Conservation (phyloP, 2,113 vertebrate genomes). For the Polypterus senegalus region DNA sequence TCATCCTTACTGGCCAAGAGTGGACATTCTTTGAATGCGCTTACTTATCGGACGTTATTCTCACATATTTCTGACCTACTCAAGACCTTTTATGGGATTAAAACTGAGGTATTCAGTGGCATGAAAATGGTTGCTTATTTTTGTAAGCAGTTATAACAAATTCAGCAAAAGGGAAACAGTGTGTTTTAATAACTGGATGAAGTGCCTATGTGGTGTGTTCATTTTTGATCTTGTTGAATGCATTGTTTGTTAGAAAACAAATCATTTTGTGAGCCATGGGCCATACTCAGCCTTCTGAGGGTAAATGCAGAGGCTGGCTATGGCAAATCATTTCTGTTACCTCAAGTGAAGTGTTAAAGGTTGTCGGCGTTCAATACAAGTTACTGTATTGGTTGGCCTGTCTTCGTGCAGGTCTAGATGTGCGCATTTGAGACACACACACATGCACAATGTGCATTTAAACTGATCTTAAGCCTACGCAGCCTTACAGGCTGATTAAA, state of each 20-base stretch:
- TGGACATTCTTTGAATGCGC: too few relatives aligned
- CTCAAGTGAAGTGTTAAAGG: constrained; percentile 1
- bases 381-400: neutral
- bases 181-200: neutral
- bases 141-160: neutral
- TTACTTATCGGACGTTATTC: neutral
- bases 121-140: neutral
- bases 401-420: neutral
- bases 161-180: too few relatives aligned
- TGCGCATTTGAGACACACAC: neutral
- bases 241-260: neutral
- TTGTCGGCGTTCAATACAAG: constrained; percentile 1
- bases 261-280: neutral
- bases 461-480: neutral
- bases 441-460: neutral
- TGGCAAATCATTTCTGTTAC: constrained; percentile 4
- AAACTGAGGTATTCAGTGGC: neutral
- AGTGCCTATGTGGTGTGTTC: neutral
- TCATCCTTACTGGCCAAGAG: too few relatives aligned
- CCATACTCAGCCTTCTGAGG: neutral
- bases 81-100: neutral
- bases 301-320: neutral
- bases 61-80: neutral
- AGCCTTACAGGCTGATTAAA: too few relatives aligned
- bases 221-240: too few relatives aligned